phyloP scores from a whole-genome alignment of 1,140 invertebrate genomes.

The Pomacea maculata region DNA sequence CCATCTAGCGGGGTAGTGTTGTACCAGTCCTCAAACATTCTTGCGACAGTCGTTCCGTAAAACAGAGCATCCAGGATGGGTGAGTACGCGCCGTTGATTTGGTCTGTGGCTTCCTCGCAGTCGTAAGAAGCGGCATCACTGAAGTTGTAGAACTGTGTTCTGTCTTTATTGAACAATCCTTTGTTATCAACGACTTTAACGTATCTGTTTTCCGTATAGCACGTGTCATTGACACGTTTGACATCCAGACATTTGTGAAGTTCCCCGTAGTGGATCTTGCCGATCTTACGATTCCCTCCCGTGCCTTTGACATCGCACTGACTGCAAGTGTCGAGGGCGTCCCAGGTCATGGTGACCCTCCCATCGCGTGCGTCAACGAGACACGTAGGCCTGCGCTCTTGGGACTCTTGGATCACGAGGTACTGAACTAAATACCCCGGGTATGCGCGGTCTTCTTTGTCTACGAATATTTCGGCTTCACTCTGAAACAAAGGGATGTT shows the following conservation, averaged over 20 bases:
- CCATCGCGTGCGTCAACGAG: conserved; percentile 35
- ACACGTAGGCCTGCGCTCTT: conserved; percentile 27
- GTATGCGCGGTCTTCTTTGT: conserved; percentile 12
- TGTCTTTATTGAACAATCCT: conserved; percentile 3
- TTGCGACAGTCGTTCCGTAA: conserved; percentile 23
- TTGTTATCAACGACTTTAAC: conserved; percentile 42
- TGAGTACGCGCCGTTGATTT: conserved; percentile 38
- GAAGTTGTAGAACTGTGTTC: neutral
- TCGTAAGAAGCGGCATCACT: conserved; percentile 6
- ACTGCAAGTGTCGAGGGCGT: no score
- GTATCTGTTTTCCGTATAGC: conserved; percentile 40
- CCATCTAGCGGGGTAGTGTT: conserved; percentile 16
- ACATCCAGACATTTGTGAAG: conserved; percentile 28
- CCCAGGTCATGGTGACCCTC: conserved; percentile 8
- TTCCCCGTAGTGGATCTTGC: conserved; percentile 34
- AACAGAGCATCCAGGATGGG: conserved; percentile 40
- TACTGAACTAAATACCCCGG: conserved; percentile 27
- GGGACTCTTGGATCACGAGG: conserved; percentile 10
- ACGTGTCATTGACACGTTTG: conserved; percentile 14
- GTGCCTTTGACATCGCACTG: conserved; percentile 16
- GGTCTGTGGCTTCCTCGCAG: conserved; percentile 26
- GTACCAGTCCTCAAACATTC: conserved; percentile 39
- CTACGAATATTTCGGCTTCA: conserved; percentile 8
- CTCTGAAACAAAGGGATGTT: neutral
- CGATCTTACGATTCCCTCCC: conserved; percentile 43